Evolutionary conservation across 2,888 invertebrate species (phyloP).

Genomic region (Drosophila merina): DNA sequence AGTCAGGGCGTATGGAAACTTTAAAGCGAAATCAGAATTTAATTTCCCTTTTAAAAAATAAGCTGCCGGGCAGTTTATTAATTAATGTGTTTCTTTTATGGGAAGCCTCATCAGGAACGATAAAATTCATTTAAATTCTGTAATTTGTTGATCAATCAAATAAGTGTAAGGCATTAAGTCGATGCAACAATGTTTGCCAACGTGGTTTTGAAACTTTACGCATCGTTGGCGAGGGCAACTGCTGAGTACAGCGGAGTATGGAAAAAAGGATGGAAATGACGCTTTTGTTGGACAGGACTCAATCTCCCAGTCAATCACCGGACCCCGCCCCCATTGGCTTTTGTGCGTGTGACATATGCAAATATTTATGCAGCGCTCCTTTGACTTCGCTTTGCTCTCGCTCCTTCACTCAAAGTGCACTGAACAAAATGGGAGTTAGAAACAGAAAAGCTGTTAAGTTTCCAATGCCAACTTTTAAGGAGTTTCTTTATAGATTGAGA

Average conservation of each 20-base stretch:
- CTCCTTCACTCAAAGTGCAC: neutral
- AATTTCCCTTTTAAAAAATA: neutral
- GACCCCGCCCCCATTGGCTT: constrained; percentile 34
- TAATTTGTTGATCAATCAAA: constrained; percentile 49
- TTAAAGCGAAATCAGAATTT: neutral
- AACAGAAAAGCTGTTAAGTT: too few relatives aligned
- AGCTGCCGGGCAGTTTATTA: neutral
- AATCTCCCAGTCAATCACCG: constrained; percentile 9
- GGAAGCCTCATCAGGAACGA: neutral
- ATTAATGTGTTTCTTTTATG: constrained; percentile 18
- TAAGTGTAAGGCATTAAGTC: constrained; percentile 43
- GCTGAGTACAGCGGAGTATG: neutral
- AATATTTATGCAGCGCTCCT: constrained; percentile 61
- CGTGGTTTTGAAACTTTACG: constrained; percentile 24
- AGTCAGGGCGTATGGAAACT: neutral
- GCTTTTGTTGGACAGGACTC: constrained; percentile 26
- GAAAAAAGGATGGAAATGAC: constrained; percentile 9
- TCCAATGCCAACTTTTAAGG: too few relatives aligned
- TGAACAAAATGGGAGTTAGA: neutral
- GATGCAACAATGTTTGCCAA: constrained; percentile 23
- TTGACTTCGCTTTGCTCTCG: constrained; percentile 2
- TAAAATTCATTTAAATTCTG: constrained; percentile 29
- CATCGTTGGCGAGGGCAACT: constrained; percentile 8
- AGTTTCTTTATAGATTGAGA: neutral
- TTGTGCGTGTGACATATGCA: constrained; percentile 73